phyloP scores from a whole-genome alignment of 2,113 vertebrate species.

The Pontoporia blainvillei region DNA sequence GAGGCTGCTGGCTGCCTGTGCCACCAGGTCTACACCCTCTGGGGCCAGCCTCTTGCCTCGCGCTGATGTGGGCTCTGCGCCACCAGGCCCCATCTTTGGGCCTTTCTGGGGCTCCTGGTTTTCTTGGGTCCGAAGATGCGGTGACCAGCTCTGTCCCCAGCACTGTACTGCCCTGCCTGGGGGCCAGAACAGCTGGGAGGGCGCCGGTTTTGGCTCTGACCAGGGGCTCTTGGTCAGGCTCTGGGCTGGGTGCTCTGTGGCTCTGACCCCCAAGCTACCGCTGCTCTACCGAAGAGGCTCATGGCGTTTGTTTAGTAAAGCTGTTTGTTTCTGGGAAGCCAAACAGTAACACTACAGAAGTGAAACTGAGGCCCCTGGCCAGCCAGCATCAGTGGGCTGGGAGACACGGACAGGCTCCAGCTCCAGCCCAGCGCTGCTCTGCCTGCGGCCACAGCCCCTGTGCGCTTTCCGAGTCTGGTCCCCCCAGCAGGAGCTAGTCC shows the following conservation, averaged over 20 bases:
- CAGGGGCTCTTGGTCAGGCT: not conserved
- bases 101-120: not conserved
- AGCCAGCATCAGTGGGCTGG: accelerated
- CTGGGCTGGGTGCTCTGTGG: not conserved
- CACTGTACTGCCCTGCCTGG: not conserved
- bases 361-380: not conserved
- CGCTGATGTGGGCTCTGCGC: accelerated
- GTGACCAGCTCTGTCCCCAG: accelerated
- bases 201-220: not conserved
- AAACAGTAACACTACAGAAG: not conserved
- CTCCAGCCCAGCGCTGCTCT: accelerated
- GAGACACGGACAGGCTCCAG: not conserved
- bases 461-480: not conserved
- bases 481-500: not conserved
- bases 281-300: accelerated
- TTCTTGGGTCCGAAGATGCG: not conserved
- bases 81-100: accelerated
- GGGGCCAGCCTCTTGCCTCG: not conserved
- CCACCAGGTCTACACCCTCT: not conserved
- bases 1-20: not conserved
- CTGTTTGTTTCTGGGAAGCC: not conserved
- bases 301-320: not conserved
- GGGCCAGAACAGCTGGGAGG: not conserved
- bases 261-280: not conserved
- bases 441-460: not conserved